These are phyloP conservation scores for Pheucticus melanocephalus DNA, from an alignment of 2,113 vertebrate species.

Conservation along the genomic window DNA sequence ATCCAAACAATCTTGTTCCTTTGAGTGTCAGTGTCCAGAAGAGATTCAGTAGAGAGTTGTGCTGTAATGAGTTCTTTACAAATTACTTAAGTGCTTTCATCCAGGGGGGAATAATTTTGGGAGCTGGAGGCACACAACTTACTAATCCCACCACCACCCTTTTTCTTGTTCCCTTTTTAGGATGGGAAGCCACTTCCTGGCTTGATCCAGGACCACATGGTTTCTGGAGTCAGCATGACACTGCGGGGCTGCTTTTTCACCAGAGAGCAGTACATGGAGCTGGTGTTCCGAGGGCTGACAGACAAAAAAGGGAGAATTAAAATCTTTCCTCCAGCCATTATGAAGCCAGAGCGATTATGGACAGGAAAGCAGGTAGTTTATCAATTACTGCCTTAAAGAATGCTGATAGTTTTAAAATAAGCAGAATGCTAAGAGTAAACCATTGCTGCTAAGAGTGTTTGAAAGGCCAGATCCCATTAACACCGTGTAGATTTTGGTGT, in stretches of 20 bases:
- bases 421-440: not conserved
- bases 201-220: conserved; percentile 97
- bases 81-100: not conserved
- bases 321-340: conserved; percentile 82
- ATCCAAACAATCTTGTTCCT: not conserved
- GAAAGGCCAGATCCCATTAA: not conserved
- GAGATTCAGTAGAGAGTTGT: not conserved
- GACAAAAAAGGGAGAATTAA: conserved; percentile 86
- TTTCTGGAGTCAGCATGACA: conserved; percentile 94
- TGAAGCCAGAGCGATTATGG: conserved; percentile 89
- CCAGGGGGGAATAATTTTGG: not conserved
- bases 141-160: not conserved
- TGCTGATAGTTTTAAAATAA: not conserved
- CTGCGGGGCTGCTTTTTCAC: conserved; percentile 89
- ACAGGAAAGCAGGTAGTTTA: conserved; percentile 92
- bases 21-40: not conserved
- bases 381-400: not conserved
- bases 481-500: not conserved
- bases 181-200: conserved; percentile 94
- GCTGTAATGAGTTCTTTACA: not conserved
- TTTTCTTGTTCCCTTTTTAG: conserved; percentile 59
- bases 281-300: conserved; percentile 91
- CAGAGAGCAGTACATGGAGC: conserved; percentile 88
- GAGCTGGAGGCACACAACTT: not conserved
- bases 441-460: not conserved